A percentile compares a stretch with the other conserved stretches of the same genome.
phyloP scores from a whole-genome alignment of 2,113 vertebrate species.

The Podarcis raffonei region DNA sequence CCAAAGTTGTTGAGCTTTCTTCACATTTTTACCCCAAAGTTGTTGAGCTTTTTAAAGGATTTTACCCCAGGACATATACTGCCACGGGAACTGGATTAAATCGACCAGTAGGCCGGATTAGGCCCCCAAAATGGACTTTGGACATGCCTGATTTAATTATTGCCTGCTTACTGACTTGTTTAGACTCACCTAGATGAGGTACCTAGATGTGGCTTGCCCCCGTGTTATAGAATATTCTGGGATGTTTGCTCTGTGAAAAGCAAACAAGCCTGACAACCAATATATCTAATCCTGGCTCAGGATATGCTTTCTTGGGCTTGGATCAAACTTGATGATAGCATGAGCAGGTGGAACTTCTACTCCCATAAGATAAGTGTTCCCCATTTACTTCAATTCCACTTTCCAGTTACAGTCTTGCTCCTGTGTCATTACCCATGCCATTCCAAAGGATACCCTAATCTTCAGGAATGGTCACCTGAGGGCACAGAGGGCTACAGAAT shows the following conservation, averaged over 20 bases:
- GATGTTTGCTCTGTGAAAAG: background rate
- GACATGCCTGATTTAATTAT: no score
- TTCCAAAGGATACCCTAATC: background rate
- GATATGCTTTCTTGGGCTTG: background rate
- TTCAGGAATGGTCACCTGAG: background rate
- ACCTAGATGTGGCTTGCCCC: no score
- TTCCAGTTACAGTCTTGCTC: background rate
- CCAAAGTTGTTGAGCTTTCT: no score
- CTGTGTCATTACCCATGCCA: background rate
- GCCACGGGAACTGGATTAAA: no score
- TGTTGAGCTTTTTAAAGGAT: no score
- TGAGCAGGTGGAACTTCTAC: background rate
- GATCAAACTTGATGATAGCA: background rate
- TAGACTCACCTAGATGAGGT: background rate
- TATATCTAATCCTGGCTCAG: background rate
- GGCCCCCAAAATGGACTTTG: no score
- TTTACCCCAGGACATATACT: no score
- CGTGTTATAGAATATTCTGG: background rate
- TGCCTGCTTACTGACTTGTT: background rate
- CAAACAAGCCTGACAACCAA: background rate
- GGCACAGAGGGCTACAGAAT: background rate
- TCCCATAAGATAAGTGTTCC: no score
- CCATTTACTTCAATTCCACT: background rate
- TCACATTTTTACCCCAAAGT: no score
- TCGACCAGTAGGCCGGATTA: no score